Evolutionary conservation across 2,888 invertebrate species (phyloP), one percentile per base, ranked within the genome.

Genomic region (Spisula subtruncata): DNA sequence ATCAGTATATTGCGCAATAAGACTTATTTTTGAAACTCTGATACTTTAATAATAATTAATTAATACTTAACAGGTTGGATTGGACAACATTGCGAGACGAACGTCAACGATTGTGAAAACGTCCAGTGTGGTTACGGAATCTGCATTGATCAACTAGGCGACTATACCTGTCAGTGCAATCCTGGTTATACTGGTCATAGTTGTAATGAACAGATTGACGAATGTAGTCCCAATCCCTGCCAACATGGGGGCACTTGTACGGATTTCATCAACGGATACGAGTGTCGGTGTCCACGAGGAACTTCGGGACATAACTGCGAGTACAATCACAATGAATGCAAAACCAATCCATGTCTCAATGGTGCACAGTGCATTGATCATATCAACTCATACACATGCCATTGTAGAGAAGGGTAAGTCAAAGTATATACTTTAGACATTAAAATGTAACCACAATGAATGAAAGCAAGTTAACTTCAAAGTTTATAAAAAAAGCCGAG

Each of bases 241-340:
- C 98, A 98, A 96, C 99, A 99, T 97, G 99, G 99, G 93, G 99
- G 99, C 88, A 99, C 99, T 83, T 99, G 99, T 96, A 97, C 99
- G 93, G 99, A 99, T 97, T 98, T 93, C 98, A 98, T 96, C 98
- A 91, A 93, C 60, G 90, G 91, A 0, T 96, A 95, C 54, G 94
- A 95, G 84, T 96, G 96, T 85, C 90, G 92, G 18, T 96, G 96
- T 93, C 95, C 93, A 0, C 79, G 83, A 0, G 96, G 96, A 81
- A 96, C 96, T 2, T 91, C 94, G 75, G 95, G 95, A 25, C 83
- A 80, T 12, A 94, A 93, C 84, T 99, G 99, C 96, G 99, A 99
- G 96, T 97, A 98, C 2, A 98, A 99, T 95, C 98, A 99, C 84
- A 99, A 99, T 96, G 99, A 99, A 96, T 99, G 99, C 96, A 98